Evolutionary conservation across 1,140 invertebrate species (phyloP).

Genomic region (Drosophila bifasciata): DNA sequence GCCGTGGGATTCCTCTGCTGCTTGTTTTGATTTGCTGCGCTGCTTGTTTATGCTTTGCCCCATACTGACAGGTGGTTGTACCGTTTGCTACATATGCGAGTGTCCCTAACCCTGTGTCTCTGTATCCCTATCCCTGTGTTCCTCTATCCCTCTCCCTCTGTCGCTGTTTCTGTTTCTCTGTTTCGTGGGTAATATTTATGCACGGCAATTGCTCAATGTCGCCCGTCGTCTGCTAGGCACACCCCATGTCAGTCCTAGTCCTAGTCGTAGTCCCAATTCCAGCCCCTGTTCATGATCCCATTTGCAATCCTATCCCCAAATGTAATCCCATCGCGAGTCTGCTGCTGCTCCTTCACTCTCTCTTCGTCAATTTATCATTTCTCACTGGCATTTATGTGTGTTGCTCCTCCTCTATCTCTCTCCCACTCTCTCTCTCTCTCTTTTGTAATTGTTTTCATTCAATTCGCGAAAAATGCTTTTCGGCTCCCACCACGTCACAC

Average conservation of each 20-base stretch:
- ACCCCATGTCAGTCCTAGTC: slow-evolving; percentile 11
- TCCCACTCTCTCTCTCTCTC: slow-evolving; percentile 24
- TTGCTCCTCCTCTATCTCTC: slow-evolving; percentile 2
- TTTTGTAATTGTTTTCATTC: slow-evolving; percentile 63
- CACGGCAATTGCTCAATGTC: slow-evolving; percentile 76
- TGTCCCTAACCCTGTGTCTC: too few species aligned
- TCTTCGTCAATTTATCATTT: slow-evolving; percentile 62
- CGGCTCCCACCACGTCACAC: background rate
- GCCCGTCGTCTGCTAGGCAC: slow-evolving; percentile 42
- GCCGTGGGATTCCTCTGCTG: background rate
- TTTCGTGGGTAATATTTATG: slow-evolving; percentile 73
- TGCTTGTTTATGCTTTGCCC: slow-evolving; percentile 67
- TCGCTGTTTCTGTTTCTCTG: background rate
- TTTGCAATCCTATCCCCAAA: slow-evolving; percentile 16
- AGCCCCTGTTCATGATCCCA: background rate
- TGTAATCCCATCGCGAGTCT: slow-evolving; percentile 46
- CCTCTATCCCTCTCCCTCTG: too few species aligned
- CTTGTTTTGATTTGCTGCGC: slow-evolving; percentile 68
- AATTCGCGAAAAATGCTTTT: slow-evolving; percentile 43
- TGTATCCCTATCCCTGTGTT: background rate
- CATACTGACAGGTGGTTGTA: slow-evolving; percentile 61
- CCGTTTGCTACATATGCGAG: too few species aligned
- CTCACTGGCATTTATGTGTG: slow-evolving; percentile 45
- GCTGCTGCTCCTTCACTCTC: slow-evolving; percentile 17
- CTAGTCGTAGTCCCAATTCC: slow-evolving; percentile 9